A percentile compares a stretch with the other conserved stretches of the same genome.
phyloP scores from a whole-genome alignment of 2,113 vertebrate species.

The Sturnus vulgaris region DNA sequence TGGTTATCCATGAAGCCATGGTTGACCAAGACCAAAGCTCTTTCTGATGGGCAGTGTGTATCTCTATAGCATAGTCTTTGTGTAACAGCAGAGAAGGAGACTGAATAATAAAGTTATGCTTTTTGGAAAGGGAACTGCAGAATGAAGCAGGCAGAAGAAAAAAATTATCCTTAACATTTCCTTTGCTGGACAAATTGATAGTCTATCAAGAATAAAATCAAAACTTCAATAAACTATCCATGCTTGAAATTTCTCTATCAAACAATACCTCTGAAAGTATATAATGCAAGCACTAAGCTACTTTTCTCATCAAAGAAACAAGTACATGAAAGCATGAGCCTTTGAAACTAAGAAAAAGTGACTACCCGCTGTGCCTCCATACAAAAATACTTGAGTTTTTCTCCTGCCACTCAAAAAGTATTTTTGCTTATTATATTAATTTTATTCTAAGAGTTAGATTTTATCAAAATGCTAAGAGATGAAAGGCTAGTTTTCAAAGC shows the following conservation, averaged over 20 bases:
- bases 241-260: constrained; percentile 4
- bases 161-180: neutral
- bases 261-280: neutral
- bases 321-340: neutral
- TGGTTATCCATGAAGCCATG: neutral
- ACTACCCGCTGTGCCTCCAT: neutral
- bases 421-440: neutral
- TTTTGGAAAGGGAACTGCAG: neutral
- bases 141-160: neutral
- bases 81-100: neutral
- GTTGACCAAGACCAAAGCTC: neutral
- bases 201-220: constrained; percentile 40
- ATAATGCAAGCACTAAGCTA: neutral
- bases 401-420: neutral
- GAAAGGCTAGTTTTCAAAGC: constrained; percentile 18
- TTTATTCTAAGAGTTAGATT: neutral
- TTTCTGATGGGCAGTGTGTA: neutral
- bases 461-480: neutral
- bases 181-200: neutral
- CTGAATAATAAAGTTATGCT: neutral
- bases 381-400: neutral
- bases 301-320: constrained; percentile 31
- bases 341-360: neutral
- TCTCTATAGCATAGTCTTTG: neutral
- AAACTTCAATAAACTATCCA: constrained; percentile 24